Evolutionary conservation across 2,113 vertebrate genomes (phyloP).

Genomic region (Chrysochloris asiatica): DNA sequence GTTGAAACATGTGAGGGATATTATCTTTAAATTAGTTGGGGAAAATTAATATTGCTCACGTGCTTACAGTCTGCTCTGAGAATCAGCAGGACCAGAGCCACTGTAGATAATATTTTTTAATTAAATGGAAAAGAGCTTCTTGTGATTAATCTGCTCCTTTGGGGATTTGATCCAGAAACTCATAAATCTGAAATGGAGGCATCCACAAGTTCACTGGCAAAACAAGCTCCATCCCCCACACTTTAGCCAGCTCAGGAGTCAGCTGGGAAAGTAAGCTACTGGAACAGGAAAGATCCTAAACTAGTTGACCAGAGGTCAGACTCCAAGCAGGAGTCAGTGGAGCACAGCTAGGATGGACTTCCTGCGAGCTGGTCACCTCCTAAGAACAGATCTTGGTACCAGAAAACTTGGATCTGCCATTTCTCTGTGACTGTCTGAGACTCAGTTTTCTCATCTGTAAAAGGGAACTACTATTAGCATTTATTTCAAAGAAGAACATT

Average conservation of each 20-base stretch:
- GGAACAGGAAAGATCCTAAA: neutral
- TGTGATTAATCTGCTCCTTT: slow-evolving; percentile 75
- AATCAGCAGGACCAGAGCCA: slow-evolving; percentile 55
- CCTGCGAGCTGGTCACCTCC: neutral
- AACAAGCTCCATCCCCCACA: too few relatives aligned
- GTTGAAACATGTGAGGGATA: neutral
- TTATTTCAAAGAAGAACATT: neutral
- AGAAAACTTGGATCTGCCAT: neutral
- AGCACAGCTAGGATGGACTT: neutral
- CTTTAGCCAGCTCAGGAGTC: neutral
- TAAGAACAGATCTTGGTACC: neutral
- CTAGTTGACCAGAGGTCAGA: neutral
- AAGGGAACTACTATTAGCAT: neutral
- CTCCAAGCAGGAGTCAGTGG: neutral
- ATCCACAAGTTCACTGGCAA: slow-evolving; percentile 21
- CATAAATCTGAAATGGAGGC: slow-evolving; percentile 69
- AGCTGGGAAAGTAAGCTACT: neutral
- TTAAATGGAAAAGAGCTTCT: slow-evolving; percentile 78
- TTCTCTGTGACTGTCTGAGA: neutral
- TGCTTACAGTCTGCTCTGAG: slow-evolving; percentile 64
- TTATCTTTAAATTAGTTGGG: slow-evolving; percentile 73
- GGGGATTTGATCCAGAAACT: slow-evolving; percentile 63
- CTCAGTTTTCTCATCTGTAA: neutral
- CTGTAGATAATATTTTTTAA: slow-evolving; percentile 78
- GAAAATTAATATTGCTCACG: slow-evolving; percentile 72